A percentile compares a stretch with the other conserved stretches of the same genome.
These are phyloP conservation scores for Tenthredo livida DNA, from an alignment of 2,888 invertebrate species.

Conservation along the genomic window DNA sequence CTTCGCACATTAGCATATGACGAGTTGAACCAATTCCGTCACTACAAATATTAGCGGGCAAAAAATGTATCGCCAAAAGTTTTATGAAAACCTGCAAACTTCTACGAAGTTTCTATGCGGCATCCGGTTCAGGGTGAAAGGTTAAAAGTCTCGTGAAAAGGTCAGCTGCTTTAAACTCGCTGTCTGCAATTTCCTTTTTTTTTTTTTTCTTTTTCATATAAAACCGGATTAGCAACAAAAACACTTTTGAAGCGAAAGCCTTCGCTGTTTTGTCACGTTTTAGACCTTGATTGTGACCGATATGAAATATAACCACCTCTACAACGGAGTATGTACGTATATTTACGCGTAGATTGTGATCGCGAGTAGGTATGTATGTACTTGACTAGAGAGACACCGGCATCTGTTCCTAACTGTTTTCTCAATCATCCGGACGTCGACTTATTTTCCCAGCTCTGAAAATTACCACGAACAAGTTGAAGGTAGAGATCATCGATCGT, in stretches of 20 bases:
- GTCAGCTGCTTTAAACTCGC: neutral
- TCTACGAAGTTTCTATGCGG: conserved; percentile 4
- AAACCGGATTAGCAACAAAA: conserved; percentile 15
- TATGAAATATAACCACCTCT: neutral
- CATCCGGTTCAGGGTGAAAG: conserved; percentile 26
- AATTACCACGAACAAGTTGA: conserved; percentile 36
- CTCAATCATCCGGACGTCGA: conserved; percentile 19
- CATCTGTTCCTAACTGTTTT: conserved; percentile 43
- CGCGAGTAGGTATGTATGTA: conserved; percentile 5
- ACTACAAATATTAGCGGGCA: neutral
- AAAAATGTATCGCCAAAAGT: neutral
- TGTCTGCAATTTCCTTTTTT: neutral
- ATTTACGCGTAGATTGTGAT: conserved; percentile 24
- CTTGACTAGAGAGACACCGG: neutral
- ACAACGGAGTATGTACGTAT: neutral
- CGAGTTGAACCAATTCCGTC: neutral
- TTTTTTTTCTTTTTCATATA: neutral
- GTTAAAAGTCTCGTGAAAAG: conserved; percentile 19
- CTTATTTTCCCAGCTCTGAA: conserved; percentile 22
- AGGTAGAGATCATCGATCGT: conserved; percentile 23
- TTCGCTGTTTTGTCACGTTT: conserved; percentile 12
- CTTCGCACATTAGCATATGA: neutral
- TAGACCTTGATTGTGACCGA: conserved; percentile 32
- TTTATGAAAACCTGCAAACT: neutral
- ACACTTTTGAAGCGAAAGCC: conserved; percentile 22